phyloP scores from a whole-genome alignment of 2,113 vertebrate species.

The Trachemys scripta region DNA sequence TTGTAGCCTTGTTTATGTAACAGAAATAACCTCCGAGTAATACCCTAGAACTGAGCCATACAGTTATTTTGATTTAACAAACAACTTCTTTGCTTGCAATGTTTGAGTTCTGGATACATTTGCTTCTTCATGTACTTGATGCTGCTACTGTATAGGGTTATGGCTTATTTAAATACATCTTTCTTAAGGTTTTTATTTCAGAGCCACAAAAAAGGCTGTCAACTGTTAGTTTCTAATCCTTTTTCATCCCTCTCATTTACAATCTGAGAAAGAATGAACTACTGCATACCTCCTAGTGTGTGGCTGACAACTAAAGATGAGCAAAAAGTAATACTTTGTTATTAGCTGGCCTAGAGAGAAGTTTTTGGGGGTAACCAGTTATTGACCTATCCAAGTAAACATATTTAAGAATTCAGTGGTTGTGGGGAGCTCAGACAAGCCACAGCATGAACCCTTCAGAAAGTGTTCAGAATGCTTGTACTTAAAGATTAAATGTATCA shows the following conservation, averaged over 20 bases:
- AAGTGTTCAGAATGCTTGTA: conserved; percentile 50
- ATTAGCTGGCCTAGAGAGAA: conserved; percentile 69
- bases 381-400: conserved; percentile 73
- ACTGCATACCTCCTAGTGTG: conserved; percentile 45
- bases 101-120: neutral
- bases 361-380: conserved; percentile 62
- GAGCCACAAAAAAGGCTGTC: conserved; percentile 2
- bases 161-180: conserved; percentile 64
- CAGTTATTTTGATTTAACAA: conserved; percentile 12
- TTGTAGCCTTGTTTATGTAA: neutral
- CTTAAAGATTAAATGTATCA: conserved; percentile 51
- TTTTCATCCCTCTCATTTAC: conserved; percentile 61
- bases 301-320: conserved; percentile 64
- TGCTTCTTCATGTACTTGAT: conserved; percentile 37
- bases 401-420: conserved; percentile 69
- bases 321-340: conserved; percentile 68
- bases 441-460: conserved; percentile 48
- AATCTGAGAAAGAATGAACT: conserved; percentile 41
- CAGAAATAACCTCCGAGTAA: neutral
- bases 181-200: conserved; percentile 52
- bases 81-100: conserved; percentile 28
- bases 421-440: conserved; percentile 44
- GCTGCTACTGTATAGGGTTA: conserved; percentile 25
- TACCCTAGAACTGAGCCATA: neutral
- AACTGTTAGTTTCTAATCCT: conserved; percentile 47